phyloP scores from a whole-genome alignment of 2,888 invertebrate genomes.

The Lingula anatina region DNA sequence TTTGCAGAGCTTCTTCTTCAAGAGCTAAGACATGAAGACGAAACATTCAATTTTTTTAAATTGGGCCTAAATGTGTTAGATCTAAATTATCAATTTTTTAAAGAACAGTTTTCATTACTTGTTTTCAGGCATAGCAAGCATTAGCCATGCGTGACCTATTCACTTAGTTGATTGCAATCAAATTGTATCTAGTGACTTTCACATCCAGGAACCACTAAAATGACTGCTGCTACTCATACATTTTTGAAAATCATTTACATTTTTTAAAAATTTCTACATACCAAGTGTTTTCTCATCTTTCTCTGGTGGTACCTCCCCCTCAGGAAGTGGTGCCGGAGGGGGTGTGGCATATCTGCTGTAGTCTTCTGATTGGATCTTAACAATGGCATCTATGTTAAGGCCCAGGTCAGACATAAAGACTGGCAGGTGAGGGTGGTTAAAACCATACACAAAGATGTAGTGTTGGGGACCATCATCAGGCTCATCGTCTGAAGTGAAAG shows the following conservation, averaged over 20 bases:
- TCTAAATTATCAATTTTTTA: too few relatives aligned
- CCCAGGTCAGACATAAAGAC: conserved; percentile 38
- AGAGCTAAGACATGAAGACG: conserved; percentile 15
- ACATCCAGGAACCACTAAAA: too few relatives aligned
- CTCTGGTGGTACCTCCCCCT: conserved; percentile 22
- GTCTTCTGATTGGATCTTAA: conserved; percentile 32
- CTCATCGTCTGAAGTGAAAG: conserved; percentile 52
- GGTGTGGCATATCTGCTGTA: conserved; percentile 18
- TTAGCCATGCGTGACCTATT: too few relatives aligned
- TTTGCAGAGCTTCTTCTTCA: conserved; percentile 28
- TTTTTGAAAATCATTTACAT: too few relatives aligned
- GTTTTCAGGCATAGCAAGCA: too few relatives aligned
- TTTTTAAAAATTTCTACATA: too few relatives aligned
- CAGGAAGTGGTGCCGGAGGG: not conserved
- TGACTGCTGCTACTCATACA: too few relatives aligned
- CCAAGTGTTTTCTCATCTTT: conserved; percentile 40
- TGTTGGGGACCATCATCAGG: conserved; percentile 51
- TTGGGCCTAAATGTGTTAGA: too few relatives aligned
- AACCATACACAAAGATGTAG: conserved; percentile 46
- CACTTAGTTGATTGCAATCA: too few relatives aligned
- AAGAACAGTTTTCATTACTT: too few relatives aligned
- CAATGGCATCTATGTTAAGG: conserved; percentile 32
- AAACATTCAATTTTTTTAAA: too few relatives aligned
- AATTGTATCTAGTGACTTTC: too few relatives aligned
- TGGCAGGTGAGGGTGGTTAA: conserved; percentile 38